Base-by-base conservation (phyloP, 2,888 invertebrate species). In the Sipha maydis region DNA sequence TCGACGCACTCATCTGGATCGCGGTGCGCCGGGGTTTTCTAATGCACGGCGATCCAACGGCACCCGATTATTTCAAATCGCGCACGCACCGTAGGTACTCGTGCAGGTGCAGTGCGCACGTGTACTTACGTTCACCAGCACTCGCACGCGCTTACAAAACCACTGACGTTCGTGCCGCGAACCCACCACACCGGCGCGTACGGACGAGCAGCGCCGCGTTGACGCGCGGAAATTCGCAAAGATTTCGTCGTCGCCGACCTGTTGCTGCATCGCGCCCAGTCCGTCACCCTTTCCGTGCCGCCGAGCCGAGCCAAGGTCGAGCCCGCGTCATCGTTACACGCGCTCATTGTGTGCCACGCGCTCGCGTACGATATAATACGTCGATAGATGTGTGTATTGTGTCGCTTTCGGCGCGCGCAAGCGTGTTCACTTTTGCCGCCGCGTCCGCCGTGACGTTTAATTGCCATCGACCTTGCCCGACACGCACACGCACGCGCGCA, bases 391-490 rank as follows among this genome's bases (percentile, higher is more conserved):
- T 48, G 3, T 61, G 48, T 77, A 54, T 71, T 41, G 73, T 84
- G 83, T 61, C 75, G 75, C 41, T 84, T 84, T 84, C 84, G 75
- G 77, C 41, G 38, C 75, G 56, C 73, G 56, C 73, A 3, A 19
- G 73, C 84, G 84, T 76, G 84, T 76, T 85, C 84, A 85, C 84
- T 85, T 85, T 86, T 86, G 86, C 56, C 28, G 67, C 41, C 77
- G 67, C 34, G 41, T 41, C 71, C 34, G 73, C 85, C 85, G 79
- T 61, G 86, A 88, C 86, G 86, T 80, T 86, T 79, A 73, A 88
- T 88, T 88, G 79, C 77, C 86, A 80, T 61, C 73, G 80, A 88
- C 86, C 86, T 88, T 88, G 86, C 38, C 76, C 28, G 28, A 28
- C 41, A 28, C 77, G 31, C 21, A 5, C 76, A 38, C 11, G 8